Conservation (phyloP, 2,113 vertebrate species). For the Gambusia affinis region DNA sequence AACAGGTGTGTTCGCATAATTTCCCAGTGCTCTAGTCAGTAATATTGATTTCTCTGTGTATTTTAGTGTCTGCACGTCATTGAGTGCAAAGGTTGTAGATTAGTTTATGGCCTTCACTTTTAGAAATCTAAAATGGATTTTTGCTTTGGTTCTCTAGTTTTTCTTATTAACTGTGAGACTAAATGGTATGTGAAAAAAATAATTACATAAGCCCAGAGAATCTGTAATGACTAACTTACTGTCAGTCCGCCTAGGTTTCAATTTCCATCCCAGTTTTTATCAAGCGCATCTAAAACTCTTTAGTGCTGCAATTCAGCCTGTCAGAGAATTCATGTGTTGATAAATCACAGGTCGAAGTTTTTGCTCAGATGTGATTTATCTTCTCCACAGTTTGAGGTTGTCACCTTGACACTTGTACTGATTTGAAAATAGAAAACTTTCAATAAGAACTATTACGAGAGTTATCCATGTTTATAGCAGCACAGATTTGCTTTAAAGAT, state of each 20-base stretch:
- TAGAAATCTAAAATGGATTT: not conserved
- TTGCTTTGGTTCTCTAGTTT: not conserved
- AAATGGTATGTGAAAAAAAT: not conserved
- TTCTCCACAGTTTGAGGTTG: conserved; percentile 19
- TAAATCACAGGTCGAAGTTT: conserved; percentile 30
- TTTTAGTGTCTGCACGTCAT: conserved; percentile 5
- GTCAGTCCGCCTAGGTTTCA: conserved; percentile 26
- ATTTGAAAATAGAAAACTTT: conserved; percentile 9
- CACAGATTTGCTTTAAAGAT: not conserved
- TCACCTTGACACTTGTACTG: conserved; percentile 23
- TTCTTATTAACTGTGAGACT: not conserved
- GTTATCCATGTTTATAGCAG: not conserved
- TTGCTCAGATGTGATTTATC: conserved; percentile 26
- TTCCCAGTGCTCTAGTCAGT: not conserved
- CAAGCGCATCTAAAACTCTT: conserved; percentile 12
- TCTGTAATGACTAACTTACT: conserved; percentile 27
- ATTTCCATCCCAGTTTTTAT: conserved; percentile 7
- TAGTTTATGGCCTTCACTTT: not conserved
- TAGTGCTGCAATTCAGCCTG: conserved; percentile 23
- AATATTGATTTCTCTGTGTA: not conserved
- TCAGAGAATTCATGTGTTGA: conserved; percentile 29
- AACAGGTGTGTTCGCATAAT: not conserved
- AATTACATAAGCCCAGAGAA: not conserved
- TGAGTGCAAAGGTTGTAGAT: not conserved
- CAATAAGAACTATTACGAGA: not conserved